These are phyloP conservation scores for Pontoporia blainvillei DNA, from an alignment of 2,113 vertebrate species.

Conservation along the genomic window DNA sequence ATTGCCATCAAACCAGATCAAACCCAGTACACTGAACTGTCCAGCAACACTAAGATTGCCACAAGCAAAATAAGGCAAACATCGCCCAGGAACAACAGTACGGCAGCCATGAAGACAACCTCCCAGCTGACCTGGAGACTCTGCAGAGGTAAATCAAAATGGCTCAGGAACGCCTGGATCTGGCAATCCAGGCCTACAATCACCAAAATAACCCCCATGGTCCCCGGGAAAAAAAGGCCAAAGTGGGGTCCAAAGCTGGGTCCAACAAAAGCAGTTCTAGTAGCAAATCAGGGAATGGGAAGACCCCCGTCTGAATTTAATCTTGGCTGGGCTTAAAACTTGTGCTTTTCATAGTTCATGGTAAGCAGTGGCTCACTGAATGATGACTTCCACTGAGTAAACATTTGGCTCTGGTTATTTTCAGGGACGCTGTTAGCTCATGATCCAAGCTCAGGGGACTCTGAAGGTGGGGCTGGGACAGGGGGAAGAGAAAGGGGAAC, in stretches of 20 bases:
- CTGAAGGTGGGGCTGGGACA: conserved; percentile 30
- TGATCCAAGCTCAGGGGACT: conserved; percentile 70
- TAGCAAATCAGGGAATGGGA: conserved; percentile 87
- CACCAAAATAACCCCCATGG: conserved; percentile 83
- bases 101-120: conserved; percentile 92
- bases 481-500: neutral
- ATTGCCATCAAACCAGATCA: conserved; percentile 94
- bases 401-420: conserved; percentile 78
- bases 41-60: conserved; percentile 94
- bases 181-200: conserved; percentile 93
- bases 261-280: conserved; percentile 91
- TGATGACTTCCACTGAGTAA: conserved; percentile 77
- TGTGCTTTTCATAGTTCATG: conserved; percentile 62
- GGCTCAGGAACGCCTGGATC: conserved; percentile 93
- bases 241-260: conserved; percentile 65
- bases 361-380: conserved; percentile 72
- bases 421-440: conserved; percentile 80
- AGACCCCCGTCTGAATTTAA: conserved; percentile 88
- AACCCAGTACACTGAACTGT: conserved; percentile 94
- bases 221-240: conserved; percentile 86
- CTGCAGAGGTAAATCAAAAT: conserved; percentile 94
- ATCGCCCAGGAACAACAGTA: conserved; percentile 96
- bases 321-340: conserved; percentile 29
- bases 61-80: conserved; percentile 96
- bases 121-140: conserved; percentile 89